These are phyloP conservation scores for Pyxicephalus adspersus DNA, from an alignment of 2,113 vertebrate species.

Conservation along the genomic window DNA sequence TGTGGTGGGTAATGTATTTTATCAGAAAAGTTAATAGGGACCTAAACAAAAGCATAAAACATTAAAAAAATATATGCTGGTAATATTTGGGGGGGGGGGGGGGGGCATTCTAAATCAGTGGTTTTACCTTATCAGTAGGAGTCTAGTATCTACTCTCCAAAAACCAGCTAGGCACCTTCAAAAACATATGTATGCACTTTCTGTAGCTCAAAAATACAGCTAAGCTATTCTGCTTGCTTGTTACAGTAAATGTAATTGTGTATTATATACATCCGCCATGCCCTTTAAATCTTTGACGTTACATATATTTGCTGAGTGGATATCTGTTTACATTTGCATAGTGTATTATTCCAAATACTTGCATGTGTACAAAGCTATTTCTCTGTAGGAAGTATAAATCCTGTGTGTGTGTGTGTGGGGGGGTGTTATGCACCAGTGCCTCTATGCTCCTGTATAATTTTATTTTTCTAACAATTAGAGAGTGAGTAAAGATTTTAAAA, in stretches of 20 bases:
- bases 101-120: neutral
- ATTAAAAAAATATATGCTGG: neutral
- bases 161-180: neutral
- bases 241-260: conserved; percentile 24
- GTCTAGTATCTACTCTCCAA: neutral
- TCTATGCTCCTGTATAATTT: conserved; percentile 18
- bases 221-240: neutral
- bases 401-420: too few relatives aligned
- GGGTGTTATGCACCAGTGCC: conserved; percentile 41
- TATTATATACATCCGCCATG: conserved; percentile 15
- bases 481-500: conserved; percentile 25
- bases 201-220: conserved; percentile 7
- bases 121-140: conserved; percentile 13
- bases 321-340: conserved; percentile 45
- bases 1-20: too few relatives aligned
- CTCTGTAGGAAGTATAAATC: conserved; percentile 40
- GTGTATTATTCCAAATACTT: conserved; percentile 24
- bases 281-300: conserved; percentile 42
- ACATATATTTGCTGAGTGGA: conserved; percentile 43
- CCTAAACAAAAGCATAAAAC: too few relatives aligned
- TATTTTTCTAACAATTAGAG: conserved; percentile 22
- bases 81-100: neutral
- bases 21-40: too few relatives aligned
- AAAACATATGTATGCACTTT: conserved; percentile 24
- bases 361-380: conserved; percentile 32